Base-by-base conservation (phyloP, 2,797 vertebrate species). In the Manis crassicaudata region DNA sequence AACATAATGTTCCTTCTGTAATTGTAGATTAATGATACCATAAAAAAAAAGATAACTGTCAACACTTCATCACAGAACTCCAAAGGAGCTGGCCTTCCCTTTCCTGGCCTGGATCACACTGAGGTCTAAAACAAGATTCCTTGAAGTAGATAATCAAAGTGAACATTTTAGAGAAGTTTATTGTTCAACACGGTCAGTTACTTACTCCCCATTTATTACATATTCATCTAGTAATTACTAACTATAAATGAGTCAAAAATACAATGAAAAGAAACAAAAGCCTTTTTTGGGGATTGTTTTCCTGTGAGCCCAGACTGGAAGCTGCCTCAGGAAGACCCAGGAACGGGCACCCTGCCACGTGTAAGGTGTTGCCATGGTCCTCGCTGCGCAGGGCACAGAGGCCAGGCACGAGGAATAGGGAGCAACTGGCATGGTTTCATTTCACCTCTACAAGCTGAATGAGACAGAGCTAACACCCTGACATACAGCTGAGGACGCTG, bases 271-370 rank as follows among this genome's bases (percentile, higher is more conserved):
- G 40, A 18, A 77, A 54, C 52, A 52, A n/a, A 77, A 70, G 27
- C 9, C 8, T 11, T 12, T 23, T 68, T 52, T 52, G 10, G 35
- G 25, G 4, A n/a, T 2, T 3, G n/a, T 77, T 35, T 43, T 54
- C 17, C 40, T 20, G 58, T 0, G 8, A 76, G 35, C 54, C 14
- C n/a, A 1, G 43, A 46, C 9, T 32, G 21, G 6, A 62, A 21
- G 77, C 16, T 35, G 9, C n/a, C 29, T 32, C 9, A 3, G 67
- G 37, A 52, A 29, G 17, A 17, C 11, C 12, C 23, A 37, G 7
- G 13, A 10, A 17, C 0, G 68, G 62, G 8, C 2, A 21, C 1
- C 3, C 17, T 7, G 11, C 3, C 25, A 10, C 0, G 6, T 14
- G 52, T 2, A 7, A 52, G 43, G 35, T 13, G 56, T 12, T 40